phyloP scores from a whole-genome alignment of 2,888 invertebrate genomes.

The Pyrochroa serraticornis region DNA sequence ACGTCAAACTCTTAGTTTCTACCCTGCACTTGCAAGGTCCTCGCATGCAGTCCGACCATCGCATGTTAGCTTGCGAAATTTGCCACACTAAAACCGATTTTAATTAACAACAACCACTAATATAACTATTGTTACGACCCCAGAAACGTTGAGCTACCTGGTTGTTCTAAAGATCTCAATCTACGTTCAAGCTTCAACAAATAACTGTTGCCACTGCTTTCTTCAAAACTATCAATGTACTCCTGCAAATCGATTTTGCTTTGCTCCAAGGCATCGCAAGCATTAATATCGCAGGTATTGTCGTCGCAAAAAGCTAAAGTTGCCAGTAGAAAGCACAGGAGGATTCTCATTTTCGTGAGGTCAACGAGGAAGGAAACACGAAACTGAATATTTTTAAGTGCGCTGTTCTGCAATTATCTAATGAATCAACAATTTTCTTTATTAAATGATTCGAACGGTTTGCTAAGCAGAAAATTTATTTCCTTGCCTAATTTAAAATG shows the following conservation, averaged over 20 bases:
- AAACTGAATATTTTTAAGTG: not conserved
- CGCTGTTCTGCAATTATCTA: conserved; percentile 19
- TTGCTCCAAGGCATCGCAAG: conserved; percentile 63
- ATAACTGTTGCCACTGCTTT: conserved; percentile 52
- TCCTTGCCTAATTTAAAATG: conserved; percentile 18
- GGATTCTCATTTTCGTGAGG: conserved; percentile 7
- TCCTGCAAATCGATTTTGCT: conserved; percentile 45
- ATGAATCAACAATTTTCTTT: conserved; percentile 27
- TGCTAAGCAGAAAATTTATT: conserved; percentile 37
- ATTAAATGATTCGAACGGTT: conserved; percentile 40
- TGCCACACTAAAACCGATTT: conserved; percentile 65
- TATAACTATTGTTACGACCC: no score
- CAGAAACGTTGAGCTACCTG: no score
- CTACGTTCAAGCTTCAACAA: conserved; percentile 67
- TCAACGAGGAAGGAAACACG: not conserved
- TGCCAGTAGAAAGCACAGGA: conserved; percentile 1
- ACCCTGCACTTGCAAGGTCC: conserved; percentile 71
- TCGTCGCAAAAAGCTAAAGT: conserved; percentile 38
- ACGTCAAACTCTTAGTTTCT: conserved; percentile 68
- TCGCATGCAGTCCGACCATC: conserved; percentile 68
- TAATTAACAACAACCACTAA: not conserved
- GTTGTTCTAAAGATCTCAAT: conserved; percentile 72
- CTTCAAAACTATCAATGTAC: conserved; percentile 43
- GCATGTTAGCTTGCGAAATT: conserved; percentile 63
- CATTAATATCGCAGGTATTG: conserved; percentile 59